Base-by-base conservation (phyloP, 2,797 vertebrate genomes). In the Balearica regulorum region DNA sequence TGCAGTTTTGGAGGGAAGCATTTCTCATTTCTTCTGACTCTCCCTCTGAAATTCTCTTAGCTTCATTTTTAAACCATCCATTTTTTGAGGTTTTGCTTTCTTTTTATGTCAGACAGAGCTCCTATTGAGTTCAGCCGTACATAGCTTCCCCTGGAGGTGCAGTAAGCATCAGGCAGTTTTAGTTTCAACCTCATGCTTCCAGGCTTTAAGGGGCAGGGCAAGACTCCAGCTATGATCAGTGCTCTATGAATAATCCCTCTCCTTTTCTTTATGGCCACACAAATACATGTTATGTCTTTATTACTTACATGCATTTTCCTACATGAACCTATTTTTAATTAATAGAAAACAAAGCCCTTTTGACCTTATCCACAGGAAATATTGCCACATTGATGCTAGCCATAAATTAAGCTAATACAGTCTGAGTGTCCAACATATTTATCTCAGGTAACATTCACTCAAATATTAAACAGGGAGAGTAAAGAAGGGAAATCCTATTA, bases 1-100 rank as follows among this genome's bases (percentile, higher is more conserved):
- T 98, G 68, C 79, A 86, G 95, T 97, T 96, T 96, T 94, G 90
- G 72, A 94, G 93, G 76, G 81, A 94, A 96, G 83, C 96, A 97
- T 98, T 97, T 97, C 97, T 97, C 97, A 98, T 98, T 97, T 97
- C 77, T 92, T 90, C 91, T 53, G 92, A 86, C 77, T 96, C 58
- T 89, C 49, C 16, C 87, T 81, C 64, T 71, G 88, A 96, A 96
- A 96, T 90, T 80, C 69, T 96, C 75, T 58, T 46, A n/a, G 48
- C 86, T 94, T 87, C 77, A 85, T 94, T 97, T 97, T 94, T 83
- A 80, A 76, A 95, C 61, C 62, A 90, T 49, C 76, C 26, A 0
- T 1, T 26, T 93, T 93, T 61, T 65, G 92, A 83, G 51, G 22
- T 28, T 92, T 55, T 70, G 13, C 41, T 68, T 90, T 73, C 43